Base-by-base conservation (phyloP, 2,888 invertebrate genomes). In the Caenorhabditis sp. region DNA sequence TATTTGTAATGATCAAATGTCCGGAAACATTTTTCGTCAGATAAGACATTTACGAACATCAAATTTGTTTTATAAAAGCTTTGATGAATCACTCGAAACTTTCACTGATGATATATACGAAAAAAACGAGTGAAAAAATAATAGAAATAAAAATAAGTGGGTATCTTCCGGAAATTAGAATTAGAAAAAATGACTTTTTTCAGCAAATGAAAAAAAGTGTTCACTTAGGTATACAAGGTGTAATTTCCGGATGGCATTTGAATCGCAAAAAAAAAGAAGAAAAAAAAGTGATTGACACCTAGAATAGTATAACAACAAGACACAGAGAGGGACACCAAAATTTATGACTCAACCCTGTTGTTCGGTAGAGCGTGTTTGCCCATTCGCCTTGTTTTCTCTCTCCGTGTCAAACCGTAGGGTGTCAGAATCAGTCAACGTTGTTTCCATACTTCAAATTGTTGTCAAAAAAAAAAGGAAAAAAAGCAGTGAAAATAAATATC, bases 21-120 rank as follows among this genome's bases (percentile, higher is more conserved):
- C 31, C 36, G 58, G 36, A 24, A 23, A 36, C 27, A 8, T 23
- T 24, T 31, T 26, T 55, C 66, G 61, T 60, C 59, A 59, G 66
- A 66, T 50, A 54, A 68, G 43, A 43, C 43, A 12, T 43, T 43
- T 43, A 3, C 14, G 17, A 17, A 43, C 12, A 43, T 43, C 14
- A 14, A 43, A 43, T 43, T 5, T 17, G 43, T 17, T 69, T 64
- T 58, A 51, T 57, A 53, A 60, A 51, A 51, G 31, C 14, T 24
- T 21, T 14, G 43, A 43, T 43, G 43, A 43, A 43, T 43, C 43
- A 43, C 17, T 43, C 14, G 14, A 43, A 17, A 43, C 43, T 43
- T 21, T 23, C 27, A 24, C 31, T 31, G 24, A 57, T 2, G 37
- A 53, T 19, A 51, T 49, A 58, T 62, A 49, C 43, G 43, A 26